A percentile compares a stretch with the other conserved stretches of the same genome.
Conservation (phyloP, 2,888 invertebrate genomes). For the Noctua janthe region DNA sequence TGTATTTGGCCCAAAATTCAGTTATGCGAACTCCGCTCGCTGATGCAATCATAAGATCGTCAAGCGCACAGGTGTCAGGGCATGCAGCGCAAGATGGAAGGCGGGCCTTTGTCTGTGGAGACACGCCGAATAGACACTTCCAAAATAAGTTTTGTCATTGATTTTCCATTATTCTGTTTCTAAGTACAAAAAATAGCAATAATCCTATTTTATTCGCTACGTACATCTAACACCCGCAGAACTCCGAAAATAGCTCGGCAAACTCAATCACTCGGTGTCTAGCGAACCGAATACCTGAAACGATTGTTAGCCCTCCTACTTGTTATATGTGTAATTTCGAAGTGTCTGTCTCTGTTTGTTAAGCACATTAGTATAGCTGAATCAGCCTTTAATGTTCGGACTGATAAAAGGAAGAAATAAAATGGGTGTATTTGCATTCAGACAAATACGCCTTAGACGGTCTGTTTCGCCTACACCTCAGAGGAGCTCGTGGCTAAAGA, state of each 20-base stretch:
- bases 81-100: too few species aligned
- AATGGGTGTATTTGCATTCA: neutral
- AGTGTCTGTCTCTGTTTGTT: neutral
- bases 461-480: too few species aligned
- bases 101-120: too few species aligned
- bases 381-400: neutral
- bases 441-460: neutral
- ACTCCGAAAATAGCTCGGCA: neutral
- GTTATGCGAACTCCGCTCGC: too few species aligned
- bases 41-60: too few species aligned
- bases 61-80: too few species aligned
- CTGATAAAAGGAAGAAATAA: neutral
- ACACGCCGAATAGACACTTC: too few species aligned
- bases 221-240: neutral
- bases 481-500: too few species aligned
- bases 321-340: neutral
- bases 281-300: conserved; percentile 12
- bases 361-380: neutral
- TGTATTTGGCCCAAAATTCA: too few species aligned
- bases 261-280: conserved; percentile 25
- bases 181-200: neutral
- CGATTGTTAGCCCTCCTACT: neutral
- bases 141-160: neutral
- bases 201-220: neutral
- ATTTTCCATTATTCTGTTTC: neutral